Percentiles rank a stretch among this genome's conserved stretches.
Evolutionary conservation across 23 tunicate species (phyloP).

Genomic region (Styela plicata): DNA sequence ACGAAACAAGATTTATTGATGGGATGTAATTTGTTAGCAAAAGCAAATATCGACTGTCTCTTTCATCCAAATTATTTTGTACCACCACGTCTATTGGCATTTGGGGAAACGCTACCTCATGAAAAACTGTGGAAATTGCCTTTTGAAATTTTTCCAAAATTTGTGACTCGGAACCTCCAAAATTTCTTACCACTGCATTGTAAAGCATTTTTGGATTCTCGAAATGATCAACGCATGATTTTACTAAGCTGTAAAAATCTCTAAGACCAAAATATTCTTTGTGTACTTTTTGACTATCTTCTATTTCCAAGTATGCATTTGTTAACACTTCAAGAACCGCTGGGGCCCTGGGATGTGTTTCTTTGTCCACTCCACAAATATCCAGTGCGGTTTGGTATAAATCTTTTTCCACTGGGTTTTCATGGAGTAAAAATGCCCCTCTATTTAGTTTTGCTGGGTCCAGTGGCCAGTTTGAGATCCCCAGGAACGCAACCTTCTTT

Average conservation of each 20-base stretch:
- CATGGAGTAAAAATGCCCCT: slow-evolving; percentile 51
- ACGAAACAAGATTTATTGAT: slow-evolving; percentile 31
- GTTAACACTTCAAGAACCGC: not conserved
- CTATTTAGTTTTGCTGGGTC: slow-evolving; percentile 68
- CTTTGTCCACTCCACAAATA: slow-evolving; percentile 42
- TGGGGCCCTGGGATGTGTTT: not conserved
- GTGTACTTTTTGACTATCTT: slow-evolving; percentile 10
- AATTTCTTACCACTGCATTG: slow-evolving; percentile 51
- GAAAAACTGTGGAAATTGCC: not conserved
- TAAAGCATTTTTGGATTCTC: slow-evolving; percentile 6
- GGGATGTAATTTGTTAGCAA: slow-evolving; percentile 51
- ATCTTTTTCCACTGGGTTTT: slow-evolving; percentile 35
- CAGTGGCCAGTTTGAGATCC: slow-evolving; percentile 65
- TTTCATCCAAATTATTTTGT: slow-evolving; percentile 32
- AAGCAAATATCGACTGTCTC: slow-evolving; percentile 50
- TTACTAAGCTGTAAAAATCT: slow-evolving; percentile 62
- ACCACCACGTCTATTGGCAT: slow-evolving; percentile 35
- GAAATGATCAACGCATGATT: not conserved
- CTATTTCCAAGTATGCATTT: slow-evolving; percentile 47
- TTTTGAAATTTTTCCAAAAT: slow-evolving; percentile 33
- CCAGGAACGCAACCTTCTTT: slow-evolving; percentile 55
- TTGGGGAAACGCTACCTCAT: not conserved
- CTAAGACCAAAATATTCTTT: slow-evolving; percentile 69
- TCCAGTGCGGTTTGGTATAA: slow-evolving; percentile 48
- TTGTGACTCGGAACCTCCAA: slow-evolving; percentile 48